Conservation (phyloP, 2,113 vertebrate genomes). For the Cnemophilus loriae region DNA sequence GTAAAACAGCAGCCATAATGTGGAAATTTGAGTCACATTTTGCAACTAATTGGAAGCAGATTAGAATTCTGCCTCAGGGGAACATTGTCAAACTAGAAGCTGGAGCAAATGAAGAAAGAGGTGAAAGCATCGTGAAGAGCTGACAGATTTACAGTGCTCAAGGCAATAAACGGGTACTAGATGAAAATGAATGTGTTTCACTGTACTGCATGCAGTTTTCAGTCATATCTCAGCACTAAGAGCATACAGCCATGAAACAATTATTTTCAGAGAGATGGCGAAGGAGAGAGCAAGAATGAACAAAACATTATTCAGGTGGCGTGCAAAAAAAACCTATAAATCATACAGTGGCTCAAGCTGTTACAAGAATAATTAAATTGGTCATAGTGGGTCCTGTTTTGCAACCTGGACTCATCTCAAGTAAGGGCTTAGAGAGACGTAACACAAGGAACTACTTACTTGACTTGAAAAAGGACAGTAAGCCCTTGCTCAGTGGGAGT, state of each 20-base stretch:
- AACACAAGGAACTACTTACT: background rate
- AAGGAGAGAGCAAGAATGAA: constrained; percentile 21
- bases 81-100: constrained; percentile 84
- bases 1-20: constrained; percentile 80
- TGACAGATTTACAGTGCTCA: constrained; percentile 84
- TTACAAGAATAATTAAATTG: constrained; percentile 14
- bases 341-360: background rate
- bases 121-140: constrained; percentile 77
- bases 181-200: constrained; percentile 73
- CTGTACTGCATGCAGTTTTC: constrained; percentile 60
- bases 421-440: background rate
- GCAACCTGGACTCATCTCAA: background rate
- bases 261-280: constrained; percentile 52
- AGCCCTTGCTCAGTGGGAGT: background rate
- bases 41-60: constrained; percentile 87
- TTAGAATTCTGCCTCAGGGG: constrained; percentile 83
- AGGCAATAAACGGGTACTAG: constrained; percentile 76
- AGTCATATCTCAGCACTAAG: constrained; percentile 65
- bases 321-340: constrained; percentile 12
- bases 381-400: background rate
- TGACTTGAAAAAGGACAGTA: background rate
- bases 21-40: constrained; percentile 85
- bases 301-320: background rate
- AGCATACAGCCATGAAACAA: constrained; percentile 63
- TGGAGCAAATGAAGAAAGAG: constrained; percentile 81